Evolutionary conservation across 2,888 invertebrate species (phyloP).

Genomic region (Lasioglossum zephyrum): DNA sequence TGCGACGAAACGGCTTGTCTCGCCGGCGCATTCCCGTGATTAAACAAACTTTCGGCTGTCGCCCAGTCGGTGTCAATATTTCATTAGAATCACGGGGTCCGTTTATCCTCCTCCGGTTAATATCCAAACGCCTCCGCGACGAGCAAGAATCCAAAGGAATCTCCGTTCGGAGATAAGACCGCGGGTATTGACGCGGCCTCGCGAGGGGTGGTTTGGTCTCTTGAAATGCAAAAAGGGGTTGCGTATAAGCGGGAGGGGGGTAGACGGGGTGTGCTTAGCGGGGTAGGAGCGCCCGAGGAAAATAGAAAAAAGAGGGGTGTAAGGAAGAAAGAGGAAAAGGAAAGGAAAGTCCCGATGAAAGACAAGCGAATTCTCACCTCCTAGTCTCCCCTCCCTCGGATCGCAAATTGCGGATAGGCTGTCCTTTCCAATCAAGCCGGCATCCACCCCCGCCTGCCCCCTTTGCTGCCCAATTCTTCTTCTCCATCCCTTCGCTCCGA

Average conservation of each 20-base stretch:
- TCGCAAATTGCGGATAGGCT: slow-evolving; percentile 80
- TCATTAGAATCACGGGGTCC: slow-evolving; percentile 65
- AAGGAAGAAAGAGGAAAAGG: slow-evolving; percentile 43
- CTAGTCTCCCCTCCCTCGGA: slow-evolving; percentile 58
- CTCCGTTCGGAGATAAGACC: slow-evolving; percentile 55
- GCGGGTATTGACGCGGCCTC: slow-evolving; percentile 61
- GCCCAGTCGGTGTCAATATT: slow-evolving; percentile 65
- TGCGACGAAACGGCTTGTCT: slow-evolving; percentile 42
- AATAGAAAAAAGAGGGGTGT: slow-evolving; percentile 35
- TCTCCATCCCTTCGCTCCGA: slow-evolving; percentile 68
- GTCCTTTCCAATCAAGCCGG: slow-evolving; percentile 80
- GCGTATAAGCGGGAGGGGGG: slow-evolving; percentile 45
- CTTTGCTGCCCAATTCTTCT: slow-evolving; percentile 69
- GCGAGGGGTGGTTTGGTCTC: slow-evolving; percentile 41
- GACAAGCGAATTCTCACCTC: slow-evolving; percentile 79
- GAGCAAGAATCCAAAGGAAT: slow-evolving; percentile 63
- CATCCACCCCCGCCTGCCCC: slow-evolving; percentile 36
- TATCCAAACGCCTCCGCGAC: slow-evolving; percentile 64
- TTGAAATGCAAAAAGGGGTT: slow-evolving; percentile 75
- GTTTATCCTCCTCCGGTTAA: slow-evolving; percentile 70
- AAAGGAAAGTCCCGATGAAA: slow-evolving; percentile 72
- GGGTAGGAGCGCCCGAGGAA: slow-evolving; percentile 38
- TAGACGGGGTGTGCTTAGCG: slow-evolving; percentile 39
- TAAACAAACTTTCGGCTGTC: slow-evolving; percentile 66
- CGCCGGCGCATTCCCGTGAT: slow-evolving; percentile 52